Base-by-base conservation (phyloP, 2,888 invertebrate genomes). In the Biston stratarius region DNA sequence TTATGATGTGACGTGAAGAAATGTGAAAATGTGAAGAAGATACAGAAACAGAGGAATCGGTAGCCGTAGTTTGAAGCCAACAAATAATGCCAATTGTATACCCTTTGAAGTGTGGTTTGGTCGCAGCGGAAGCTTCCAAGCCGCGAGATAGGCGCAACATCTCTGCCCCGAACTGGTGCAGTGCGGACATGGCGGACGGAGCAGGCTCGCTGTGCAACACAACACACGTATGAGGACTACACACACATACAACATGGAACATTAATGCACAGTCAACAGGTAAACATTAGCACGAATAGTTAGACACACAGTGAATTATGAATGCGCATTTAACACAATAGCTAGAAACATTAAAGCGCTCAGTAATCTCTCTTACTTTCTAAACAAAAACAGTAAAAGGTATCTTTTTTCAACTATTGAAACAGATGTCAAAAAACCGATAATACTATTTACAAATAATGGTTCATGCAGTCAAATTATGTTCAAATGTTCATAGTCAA, bases 161-260 rank as follows among this genome's bases (percentile, higher is more conserved):
- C 94, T 97, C 97, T 45, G 97, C 97, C 62, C 97, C 97, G 86
- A 97, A 97, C 84, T 97, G 97, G 86, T 97, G 97, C 82, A 97
- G 94, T 66, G 97, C 97, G 40, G 97, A 96, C 96, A 97, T 96
- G 73, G 97, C 96, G 77, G 96, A 97, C 38, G 97, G 97, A 70
- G 96, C 96, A 47, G 96, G 96, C 83, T 97, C 97, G 86, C 95
- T 90, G 95, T 95, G 88, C 92, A 92, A 91, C 84, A 92, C 89
- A 89, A 90, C 89, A 89, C 77, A 74, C 83, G 79, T 79, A 87
- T 89, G 79, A 86, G 86, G 82, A 84, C 90, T 86, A 90, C 89
- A 84, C 78, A 83, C 73, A 77, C 73, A 83, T 77, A 80, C 80
- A 77, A 86, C 79, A 83, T 75, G 70, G 64, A 57, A 70, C 70